phyloP scores from a whole-genome alignment of 2,797 vertebrate genomes.

The Gadopsis bispinosus region DNA sequence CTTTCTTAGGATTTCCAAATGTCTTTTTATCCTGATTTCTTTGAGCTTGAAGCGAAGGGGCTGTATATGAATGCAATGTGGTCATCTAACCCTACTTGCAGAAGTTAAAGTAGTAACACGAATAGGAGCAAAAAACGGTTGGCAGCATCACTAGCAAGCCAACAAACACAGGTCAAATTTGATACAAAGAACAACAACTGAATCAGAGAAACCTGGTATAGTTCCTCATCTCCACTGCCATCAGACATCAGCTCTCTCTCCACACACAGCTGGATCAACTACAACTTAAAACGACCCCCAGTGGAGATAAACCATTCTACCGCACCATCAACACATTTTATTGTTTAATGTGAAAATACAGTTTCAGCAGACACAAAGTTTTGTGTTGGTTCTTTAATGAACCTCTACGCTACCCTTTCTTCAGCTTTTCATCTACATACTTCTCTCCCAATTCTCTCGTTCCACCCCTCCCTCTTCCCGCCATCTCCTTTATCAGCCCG shows the following conservation, averaged over 20 bases:
- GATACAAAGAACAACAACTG: background rate
- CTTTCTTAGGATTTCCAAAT: slow-evolving; percentile 8
- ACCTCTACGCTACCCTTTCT: slow-evolving; percentile 53
- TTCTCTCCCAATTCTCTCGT: slow-evolving; percentile 32
- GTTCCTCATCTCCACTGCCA: background rate
- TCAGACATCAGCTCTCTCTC: background rate
- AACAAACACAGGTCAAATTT: background rate
- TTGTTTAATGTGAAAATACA: background rate
- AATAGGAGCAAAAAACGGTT: background rate
- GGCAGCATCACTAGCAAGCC: background rate
- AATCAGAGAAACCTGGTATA: background rate
- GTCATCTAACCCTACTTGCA: background rate
- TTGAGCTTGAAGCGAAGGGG: background rate
- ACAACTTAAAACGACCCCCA: background rate
- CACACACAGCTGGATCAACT: background rate
- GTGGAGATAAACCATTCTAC: background rate
- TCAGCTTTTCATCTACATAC: slow-evolving; percentile 47
- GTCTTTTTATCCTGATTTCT: background rate
- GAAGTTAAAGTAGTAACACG: background rate
- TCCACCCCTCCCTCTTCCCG: slow-evolving; percentile 27
- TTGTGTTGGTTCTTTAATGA: slow-evolving; percentile 56
- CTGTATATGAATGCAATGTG: background rate
- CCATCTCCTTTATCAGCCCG: slow-evolving; percentile 65
- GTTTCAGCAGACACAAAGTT: slow-evolving; percentile 49
- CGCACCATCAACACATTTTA: background rate